Percentiles rank a stretch among this genome's conserved stretches.
Conservation (phyloP, 1,140 invertebrate genomes). For the Spodoptera litura region DNA sequence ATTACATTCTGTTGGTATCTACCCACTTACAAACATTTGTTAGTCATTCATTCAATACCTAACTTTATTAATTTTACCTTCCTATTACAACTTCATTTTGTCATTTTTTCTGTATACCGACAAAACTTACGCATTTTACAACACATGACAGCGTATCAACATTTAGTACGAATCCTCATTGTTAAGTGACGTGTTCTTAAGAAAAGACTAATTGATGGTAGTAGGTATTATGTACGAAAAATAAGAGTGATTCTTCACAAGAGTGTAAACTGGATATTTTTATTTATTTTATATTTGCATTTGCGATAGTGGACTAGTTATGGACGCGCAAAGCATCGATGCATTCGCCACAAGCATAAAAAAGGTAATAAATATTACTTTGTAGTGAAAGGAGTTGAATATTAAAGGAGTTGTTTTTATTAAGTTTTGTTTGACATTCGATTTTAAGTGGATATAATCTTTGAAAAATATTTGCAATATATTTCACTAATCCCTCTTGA, state of each 20-base stretch:
- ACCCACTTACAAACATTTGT: no score
- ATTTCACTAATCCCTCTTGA: no score
- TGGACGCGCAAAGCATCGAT: conserved; percentile 11
- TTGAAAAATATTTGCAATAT: no score
- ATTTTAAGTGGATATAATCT: neutral
- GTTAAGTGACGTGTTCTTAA: no score
- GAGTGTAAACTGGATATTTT: conserved; percentile 5
- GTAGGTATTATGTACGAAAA: conserved; percentile 12
- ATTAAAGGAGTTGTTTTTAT: conserved; percentile 29
- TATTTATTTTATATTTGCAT: conserved; percentile 8
- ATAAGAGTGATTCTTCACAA: conserved; percentile 33
- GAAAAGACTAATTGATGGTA: neutral
- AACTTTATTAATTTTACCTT: no score
- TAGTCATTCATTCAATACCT: no score
- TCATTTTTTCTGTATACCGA: no score
- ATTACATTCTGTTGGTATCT: neutral
- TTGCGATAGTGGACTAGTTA: conserved; percentile 24
- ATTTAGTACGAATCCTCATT: no score
- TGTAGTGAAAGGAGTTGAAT: conserved; percentile 29
- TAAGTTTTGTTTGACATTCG: conserved; percentile 1
- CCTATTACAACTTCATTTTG: no score
- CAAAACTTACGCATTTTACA: no score
- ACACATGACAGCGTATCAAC: no score
- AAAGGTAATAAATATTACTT: conserved; percentile 38
- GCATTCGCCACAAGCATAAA: conserved; percentile 10